A percentile compares a stretch with the other conserved stretches of the same genome.
Evolutionary conservation across 1,140 invertebrate species (phyloP).

Genomic region (Mycetomoellerius zeteki): DNA sequence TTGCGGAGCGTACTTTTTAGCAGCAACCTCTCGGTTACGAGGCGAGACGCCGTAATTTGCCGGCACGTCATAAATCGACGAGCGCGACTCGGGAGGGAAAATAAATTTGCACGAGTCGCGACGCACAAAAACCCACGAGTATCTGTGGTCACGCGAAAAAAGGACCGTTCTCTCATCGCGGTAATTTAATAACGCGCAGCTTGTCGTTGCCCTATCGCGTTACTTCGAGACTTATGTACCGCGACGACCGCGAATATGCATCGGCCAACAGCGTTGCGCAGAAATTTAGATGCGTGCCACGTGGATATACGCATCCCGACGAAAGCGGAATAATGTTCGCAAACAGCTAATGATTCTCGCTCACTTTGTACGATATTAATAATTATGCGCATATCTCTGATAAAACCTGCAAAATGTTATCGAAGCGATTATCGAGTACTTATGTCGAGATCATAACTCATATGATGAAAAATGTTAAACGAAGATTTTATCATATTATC

Average conservation of each 20-base stretch:
- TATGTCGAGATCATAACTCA: not conserved
- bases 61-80: constrained; percentile 48
- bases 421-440: not conserved
- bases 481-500: constrained; percentile 10
- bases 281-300: constrained; percentile 58
- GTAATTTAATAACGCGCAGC: constrained; percentile 75
- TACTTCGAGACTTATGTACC: constrained; percentile 63
- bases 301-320: constrained; percentile 19
- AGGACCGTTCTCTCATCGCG: constrained; percentile 40
- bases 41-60: constrained; percentile 31
- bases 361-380: constrained; percentile 25
- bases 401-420: not conserved
- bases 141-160: constrained; percentile 17
- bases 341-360: not conserved
- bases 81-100: constrained; percentile 2
- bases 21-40: constrained; percentile 17
- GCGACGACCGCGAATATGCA: constrained; percentile 30
- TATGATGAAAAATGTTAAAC: not conserved
- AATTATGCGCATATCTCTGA: not conserved
- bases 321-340: constrained; percentile 16
- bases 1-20: constrained; percentile 11
- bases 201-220: constrained; percentile 73
- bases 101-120: constrained; percentile 58
- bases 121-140: constrained; percentile 33
- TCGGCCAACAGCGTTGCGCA: not conserved